Evolutionary conservation across 2,888 invertebrate genomes (phyloP).

Genomic region (Cenopis cana): DNA sequence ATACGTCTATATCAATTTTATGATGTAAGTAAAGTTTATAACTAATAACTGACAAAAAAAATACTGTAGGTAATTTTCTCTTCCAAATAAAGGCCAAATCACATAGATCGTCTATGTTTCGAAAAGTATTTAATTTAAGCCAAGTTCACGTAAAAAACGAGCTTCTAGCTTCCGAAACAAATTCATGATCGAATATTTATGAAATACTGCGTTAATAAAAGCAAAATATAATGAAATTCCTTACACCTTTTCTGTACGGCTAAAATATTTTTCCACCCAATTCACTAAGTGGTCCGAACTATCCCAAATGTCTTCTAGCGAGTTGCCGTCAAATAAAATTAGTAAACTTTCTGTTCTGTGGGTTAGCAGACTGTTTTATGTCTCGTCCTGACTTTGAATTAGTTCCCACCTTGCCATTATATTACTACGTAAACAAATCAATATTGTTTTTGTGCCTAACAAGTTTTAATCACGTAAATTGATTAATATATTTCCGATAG

Average conservation of each 20-base stretch:
- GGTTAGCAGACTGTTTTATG: conserved; percentile 16
- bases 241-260: not conserved
- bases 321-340: conserved; percentile 30
- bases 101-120: too few relatives aligned
- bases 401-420: conserved; percentile 24
- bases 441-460: conserved; percentile 1
- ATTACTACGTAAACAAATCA: too few relatives aligned
- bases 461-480: conserved; percentile 4
- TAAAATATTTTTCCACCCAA: conserved; percentile 21
- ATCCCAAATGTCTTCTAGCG: conserved; percentile 16
- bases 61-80: too few relatives aligned
- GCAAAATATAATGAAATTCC: conserved; percentile 12
- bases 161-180: not conserved
- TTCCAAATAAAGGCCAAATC: too few relatives aligned
- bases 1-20: too few relatives aligned
- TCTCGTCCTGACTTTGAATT: not conserved
- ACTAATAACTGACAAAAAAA: too few relatives aligned
- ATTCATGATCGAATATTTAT: not conserved
- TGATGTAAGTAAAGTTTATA: too few relatives aligned
- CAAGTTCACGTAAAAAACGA: too few relatives aligned
- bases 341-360: conserved; percentile 19
- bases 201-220: not conserved
- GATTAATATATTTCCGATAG: too few relatives aligned
- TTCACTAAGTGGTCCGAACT: conserved; percentile 26
- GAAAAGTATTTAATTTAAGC: too few relatives aligned